Evolutionary conservation across 2,797 vertebrate genomes (phyloP).

Genomic region (Eremophila alpestris): DNA sequence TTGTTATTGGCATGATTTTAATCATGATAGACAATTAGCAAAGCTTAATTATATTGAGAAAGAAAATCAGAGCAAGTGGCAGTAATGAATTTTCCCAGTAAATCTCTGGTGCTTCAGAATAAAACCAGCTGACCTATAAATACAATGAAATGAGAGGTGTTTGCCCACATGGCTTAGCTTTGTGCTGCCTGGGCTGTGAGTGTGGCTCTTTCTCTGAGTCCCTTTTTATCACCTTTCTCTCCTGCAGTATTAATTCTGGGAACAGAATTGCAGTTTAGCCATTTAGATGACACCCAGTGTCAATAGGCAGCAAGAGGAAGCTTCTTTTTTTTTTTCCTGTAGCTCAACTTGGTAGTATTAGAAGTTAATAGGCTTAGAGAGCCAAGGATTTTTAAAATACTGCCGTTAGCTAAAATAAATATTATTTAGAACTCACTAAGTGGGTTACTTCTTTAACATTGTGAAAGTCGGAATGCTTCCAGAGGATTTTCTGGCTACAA

Average conservation of each 20-base stretch:
- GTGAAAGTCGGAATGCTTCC: conserved; percentile 35
- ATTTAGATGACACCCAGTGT: conserved; percentile 5
- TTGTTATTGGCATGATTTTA: conserved; percentile 82
- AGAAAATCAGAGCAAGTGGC: conserved; percentile 74
- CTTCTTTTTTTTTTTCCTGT: neutral
- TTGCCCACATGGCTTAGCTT: conserved; percentile 54
- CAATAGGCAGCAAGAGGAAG: conserved; percentile 20
- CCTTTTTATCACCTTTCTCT: neutral
- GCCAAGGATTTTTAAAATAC: conserved; percentile 67
- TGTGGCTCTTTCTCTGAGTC: neutral
- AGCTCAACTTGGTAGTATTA: conserved; percentile 60
- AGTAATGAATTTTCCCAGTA: conserved; percentile 78
- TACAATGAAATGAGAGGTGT: conserved; percentile 65
- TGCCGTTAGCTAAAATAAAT: conserved; percentile 62
- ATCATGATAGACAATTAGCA: conserved; percentile 82
- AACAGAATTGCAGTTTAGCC: conserved; percentile 1
- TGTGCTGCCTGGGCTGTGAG: conserved; percentile 28
- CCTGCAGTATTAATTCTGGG: neutral
- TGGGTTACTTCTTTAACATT: conserved; percentile 28
- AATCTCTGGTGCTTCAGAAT: conserved; percentile 74
- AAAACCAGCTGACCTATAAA: conserved; percentile 78
- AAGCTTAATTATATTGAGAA: conserved; percentile 80
- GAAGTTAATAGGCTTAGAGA: conserved; percentile 71
- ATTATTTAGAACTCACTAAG: conserved; percentile 27
- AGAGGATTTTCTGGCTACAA: conserved; percentile 59